Evolutionary conservation across 2,113 vertebrate genomes (phyloP).

Genomic region (Etia nguti): DNA sequence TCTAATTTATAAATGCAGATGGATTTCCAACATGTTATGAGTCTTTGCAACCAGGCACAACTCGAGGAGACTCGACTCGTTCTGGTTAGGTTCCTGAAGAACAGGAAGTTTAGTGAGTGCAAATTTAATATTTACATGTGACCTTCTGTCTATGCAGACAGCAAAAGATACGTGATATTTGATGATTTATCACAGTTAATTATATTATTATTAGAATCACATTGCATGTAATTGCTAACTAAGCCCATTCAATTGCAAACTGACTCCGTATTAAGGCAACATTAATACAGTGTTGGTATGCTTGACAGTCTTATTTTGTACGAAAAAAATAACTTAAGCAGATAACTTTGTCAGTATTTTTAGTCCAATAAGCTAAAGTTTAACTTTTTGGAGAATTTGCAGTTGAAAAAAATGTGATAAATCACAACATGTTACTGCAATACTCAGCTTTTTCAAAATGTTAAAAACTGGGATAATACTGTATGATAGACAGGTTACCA

Average conservation of each 20-base stretch:
- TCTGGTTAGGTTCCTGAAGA: background rate
- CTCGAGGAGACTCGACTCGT: rapidly evolving
- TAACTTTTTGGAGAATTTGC: background rate
- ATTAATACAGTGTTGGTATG: background rate
- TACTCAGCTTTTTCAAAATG: background rate
- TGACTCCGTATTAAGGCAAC: background rate
- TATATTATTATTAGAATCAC: background rate
- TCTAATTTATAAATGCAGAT: background rate
- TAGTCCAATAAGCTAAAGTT: too few relatives aligned
- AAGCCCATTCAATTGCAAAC: background rate
- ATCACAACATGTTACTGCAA: background rate
- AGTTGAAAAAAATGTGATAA: background rate
- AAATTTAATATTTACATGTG: background rate
- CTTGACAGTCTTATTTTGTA: background rate
- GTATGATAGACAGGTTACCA: background rate
- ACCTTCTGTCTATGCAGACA: background rate
- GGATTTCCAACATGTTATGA: rapidly evolving
- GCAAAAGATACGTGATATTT: background rate
- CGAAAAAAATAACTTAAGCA: background rate
- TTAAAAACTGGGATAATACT: background rate
- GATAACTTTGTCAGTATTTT: too few relatives aligned
- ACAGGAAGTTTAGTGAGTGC: background rate
- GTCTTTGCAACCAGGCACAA: background rate
- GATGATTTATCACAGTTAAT: background rate
- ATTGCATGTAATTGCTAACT: background rate